Evolutionary conservation across 2,888 invertebrate genomes (phyloP), one percentile per base, ranked within the genome.

Genomic region (Smittia sp.): DNA sequence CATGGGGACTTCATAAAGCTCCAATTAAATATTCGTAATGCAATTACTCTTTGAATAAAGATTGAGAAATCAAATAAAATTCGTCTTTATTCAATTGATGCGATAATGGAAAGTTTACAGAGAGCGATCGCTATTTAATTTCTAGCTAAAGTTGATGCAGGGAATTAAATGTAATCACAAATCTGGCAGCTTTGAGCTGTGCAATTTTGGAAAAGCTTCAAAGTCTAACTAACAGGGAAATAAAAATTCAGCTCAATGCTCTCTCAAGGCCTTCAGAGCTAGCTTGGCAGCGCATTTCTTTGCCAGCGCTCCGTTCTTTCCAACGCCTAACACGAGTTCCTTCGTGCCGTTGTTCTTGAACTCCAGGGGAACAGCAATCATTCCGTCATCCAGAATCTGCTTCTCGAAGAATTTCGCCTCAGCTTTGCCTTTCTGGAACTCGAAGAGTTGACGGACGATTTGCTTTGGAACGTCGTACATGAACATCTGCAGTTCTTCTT

Each of bases 381-480:
- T 83, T 1, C 38, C 72, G 0, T 80, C 79, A 1, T 79, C 77
- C 0, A 78, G 32, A 46, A 15, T 13, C 6, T 20, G 2, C 0
- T 82, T 76, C 6, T 78, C 70, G 20, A 81, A 79, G 74, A 94
- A 96, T 52, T 78, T 78, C 0, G 94, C 90, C 74, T 89, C 87
- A 0, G 91, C 90, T 75, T 92, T 91, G 20, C 72, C 72, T 11
- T 62, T 32, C 76, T 90, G 89, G 78, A 88, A 87, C 83, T 99
- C 98, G 77, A 91, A 84, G 1, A 99, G 81, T 76, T 92, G 87
- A 66, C 96, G 86, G n/a, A 98, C 89, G 0, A 96, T 92, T 78
- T 96, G 94, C 77, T 92, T 91, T 1, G 98, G 98, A 22, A 96
- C 90, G 76, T 91, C 87, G 63, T 81, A 83, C 32, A 91, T 89